These are phyloP conservation scores for Alviniconcha marisindica DNA, from an alignment of 1,140 invertebrate species.

Conservation along the genomic window DNA sequence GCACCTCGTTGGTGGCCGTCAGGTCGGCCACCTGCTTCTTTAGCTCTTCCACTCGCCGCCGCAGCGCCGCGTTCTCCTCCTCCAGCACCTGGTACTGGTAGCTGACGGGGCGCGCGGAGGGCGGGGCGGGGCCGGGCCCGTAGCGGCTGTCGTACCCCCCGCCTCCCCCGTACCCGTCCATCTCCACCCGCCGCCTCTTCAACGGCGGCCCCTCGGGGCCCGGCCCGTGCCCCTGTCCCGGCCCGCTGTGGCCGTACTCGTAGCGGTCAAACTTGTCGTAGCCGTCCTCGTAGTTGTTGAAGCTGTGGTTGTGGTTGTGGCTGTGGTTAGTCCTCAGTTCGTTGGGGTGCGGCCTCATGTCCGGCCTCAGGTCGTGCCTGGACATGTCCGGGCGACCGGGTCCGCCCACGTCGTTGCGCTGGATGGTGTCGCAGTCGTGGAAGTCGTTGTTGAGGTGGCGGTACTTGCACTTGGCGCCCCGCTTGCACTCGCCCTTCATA, in stretches of 20 bases:
- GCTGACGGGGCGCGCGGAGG: conserved; percentile 55
- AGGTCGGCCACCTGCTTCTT: conserved; percentile 84
- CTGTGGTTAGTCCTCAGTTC: conserved; percentile 14
- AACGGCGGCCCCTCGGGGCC: conserved; percentile 29
- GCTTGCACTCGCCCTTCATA: conserved; percentile 84
- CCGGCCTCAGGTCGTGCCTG: conserved; percentile 14
- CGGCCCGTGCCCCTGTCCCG: conserved; percentile 49
- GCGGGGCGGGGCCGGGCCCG: conserved; percentile 38
- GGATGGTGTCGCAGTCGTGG: conserved; percentile 30
- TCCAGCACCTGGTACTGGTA: conserved; percentile 78
- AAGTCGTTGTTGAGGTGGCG: conserved; percentile 61
- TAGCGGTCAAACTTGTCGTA: conserved; percentile 63
- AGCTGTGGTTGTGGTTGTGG: conserved; percentile 35
- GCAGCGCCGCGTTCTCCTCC: conserved; percentile 84
- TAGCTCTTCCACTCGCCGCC: conserved; percentile 85
- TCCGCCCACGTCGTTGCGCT: background rate
- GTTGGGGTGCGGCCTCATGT: conserved; percentile 24
- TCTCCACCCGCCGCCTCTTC: conserved; percentile 48
- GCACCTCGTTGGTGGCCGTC: conserved; percentile 88
- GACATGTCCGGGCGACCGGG: background rate
- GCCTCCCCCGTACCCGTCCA: conserved; percentile 41
- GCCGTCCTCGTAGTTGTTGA: conserved; percentile 49
- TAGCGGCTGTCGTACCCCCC: conserved; percentile 31
- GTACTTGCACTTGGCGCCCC: conserved; percentile 77
- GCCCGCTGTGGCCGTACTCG: conserved; percentile 49